Base-by-base conservation (phyloP, 2,797 vertebrate genomes). In the Ataeniobius toweri region DNA sequence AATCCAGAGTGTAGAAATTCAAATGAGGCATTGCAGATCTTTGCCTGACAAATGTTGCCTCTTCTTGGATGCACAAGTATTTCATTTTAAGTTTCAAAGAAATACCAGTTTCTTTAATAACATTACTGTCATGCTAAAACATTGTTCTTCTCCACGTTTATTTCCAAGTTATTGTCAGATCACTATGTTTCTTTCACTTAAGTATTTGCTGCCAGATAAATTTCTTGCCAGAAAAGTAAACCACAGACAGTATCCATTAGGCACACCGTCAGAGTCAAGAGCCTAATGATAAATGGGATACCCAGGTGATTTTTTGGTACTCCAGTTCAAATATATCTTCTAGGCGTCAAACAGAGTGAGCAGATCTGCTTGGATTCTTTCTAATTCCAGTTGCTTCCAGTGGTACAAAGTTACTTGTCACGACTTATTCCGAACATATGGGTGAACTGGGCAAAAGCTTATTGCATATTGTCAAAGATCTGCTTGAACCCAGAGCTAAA, bases 181-280 rank as follows among this genome's bases (percentile, higher is more conserved):
- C 16, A 26, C 13, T 65, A 3, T 59, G 53, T 31, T 18, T 28
- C 59, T 72, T 80, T 26, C 53, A 3, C 41, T 74, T 26, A 48
- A 46, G 46, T 18, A 5, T 68, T 75, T 18, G 41, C 56, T 68
- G 39, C 39, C 65, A 76, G 31, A 41, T 39, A 18, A 36, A 58
- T 59, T 26, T 50, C 41, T 70, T n/a, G 68, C 67, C 56, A 39
- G 26, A 73, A 31, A 79, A 58, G 24, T 50, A 50, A n/a, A 73
- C 31, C 58, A 59, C 59, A 16, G 13, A 69, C 61, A 50, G 2
- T 22, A n/a, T 69, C 41, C 20, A 48, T 28, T 24, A 22, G 76
- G 26, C 55, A 48, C 26, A 46, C 46, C 71, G 69, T 73, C 71
- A 74, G 44, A 72, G 13, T 8, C n/a, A 22, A 46, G 67, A 55